Base-by-base conservation (phyloP, 92 coral and sea anemone species). In the Palythoa grandiflora region DNA sequence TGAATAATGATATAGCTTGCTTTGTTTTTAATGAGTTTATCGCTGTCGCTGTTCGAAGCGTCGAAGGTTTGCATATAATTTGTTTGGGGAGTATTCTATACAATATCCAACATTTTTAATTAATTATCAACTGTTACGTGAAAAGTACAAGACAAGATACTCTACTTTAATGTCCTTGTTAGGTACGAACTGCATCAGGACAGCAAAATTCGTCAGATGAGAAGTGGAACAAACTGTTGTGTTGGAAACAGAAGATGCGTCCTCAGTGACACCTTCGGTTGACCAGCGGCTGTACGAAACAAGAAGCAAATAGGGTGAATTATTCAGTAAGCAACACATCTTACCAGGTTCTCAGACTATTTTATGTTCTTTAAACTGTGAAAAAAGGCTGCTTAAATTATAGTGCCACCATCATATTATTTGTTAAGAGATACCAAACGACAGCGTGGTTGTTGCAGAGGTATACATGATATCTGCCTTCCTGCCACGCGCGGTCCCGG, bases 171-270 rank as follows among this genome's bases (percentile, higher is more conserved):
- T 77, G 65, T 47, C 75, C 86, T 66, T 21, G 76, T 47, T 6
- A 28, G 86, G 86, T 6, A 5, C 14, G 47, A 65, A 47, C 75
- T 65, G 86, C 86, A 81, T 81, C 13, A 81, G 86, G 40, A 81
- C 86, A 28, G 86, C 86, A 53, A 81, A 81, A 21, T 63, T 81
- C 1, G 86, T 81, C n/a, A 81, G 40, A 16, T 81, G 86, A 17
- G 73, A 14, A 9, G 76, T 81, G 14, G 63, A 12, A 51, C 86
- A 81, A 50, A 28, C 55, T 16, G 86, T 81, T 21, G 20, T 28
- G 63, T 20, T 50, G 47, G 36, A 44, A 17, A 0, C 14, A 9
- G 65, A n/a, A 28, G 75, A 77, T 15, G 47, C 40, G 51, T 38
- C 14, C 14, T 61, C 21, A 51, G 12, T 68, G 20, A 81, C 74